Base-by-base conservation (phyloP, 2,888 invertebrate genomes). In the Hypomecis punctinalis region DNA sequence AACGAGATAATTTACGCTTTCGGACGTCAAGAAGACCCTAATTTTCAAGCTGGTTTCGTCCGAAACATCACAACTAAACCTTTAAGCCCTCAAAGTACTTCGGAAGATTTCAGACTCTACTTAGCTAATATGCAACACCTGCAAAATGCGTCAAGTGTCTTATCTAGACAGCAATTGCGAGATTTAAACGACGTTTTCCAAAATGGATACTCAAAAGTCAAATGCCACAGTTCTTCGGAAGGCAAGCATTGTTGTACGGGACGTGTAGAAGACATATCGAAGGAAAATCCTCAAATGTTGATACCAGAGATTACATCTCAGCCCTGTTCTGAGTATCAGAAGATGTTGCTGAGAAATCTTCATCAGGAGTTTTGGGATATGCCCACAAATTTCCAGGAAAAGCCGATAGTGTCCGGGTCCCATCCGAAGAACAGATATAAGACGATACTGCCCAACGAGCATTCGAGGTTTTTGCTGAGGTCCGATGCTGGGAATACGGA, bases 301-400 rank as follows among this genome's bases (percentile, higher is more conserved):
- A 83, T 91, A 6, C 91, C 91, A 0, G 90, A 90, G 0, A 79
- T 82, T 0, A 63, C 79, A 0, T 79, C 86, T 0, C 84, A 90
- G 63, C 94, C 95, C 0, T 94, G 94, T 58, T 94, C 94, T 0
- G 94, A 95, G 63, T 94, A 94, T 74, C 94, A 95, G 88, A 94
- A 94, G 73, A 91, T 92, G 73, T 82, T 96, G 67, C 86, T 96
- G 53, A 90, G 95, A 48, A 95, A 94, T 69, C 83, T 98, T 58
- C 91, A 91, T 61, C 96, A 97, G 78, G 98, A 98, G 85, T 98
- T 98, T 83, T 98, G 98, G 98, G 98, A 98, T 85, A 96, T 98
- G 79, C 98, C 98, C 0, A 94, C 97, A 67, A 98, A 98, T 87
- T 96, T 97, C 72, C 98, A 98, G 72, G 98, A 98, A 80, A 97